Evolutionary conservation across 2,888 invertebrate species (phyloP).

Genomic region (Epirrhoe tristata): DNA sequence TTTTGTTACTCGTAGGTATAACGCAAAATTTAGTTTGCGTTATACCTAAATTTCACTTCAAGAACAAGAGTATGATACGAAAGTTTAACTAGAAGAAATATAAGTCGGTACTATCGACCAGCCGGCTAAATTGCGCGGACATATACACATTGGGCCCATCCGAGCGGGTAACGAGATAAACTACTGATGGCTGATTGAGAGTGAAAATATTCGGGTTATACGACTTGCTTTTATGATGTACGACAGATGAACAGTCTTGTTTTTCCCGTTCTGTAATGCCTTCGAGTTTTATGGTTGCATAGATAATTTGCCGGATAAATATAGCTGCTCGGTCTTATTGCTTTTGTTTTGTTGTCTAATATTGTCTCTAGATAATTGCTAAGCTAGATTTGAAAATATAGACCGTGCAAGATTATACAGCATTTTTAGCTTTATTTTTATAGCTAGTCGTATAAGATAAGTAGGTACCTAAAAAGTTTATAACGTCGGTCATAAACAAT

Average conservation of each 20-base stretch:
- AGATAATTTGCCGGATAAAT: slow-evolving; percentile 23
- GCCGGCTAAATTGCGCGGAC: slow-evolving; percentile 46
- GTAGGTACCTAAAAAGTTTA: too few species aligned
- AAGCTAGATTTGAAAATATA: not conserved
- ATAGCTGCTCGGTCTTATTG: slow-evolving; percentile 13
- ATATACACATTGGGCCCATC: slow-evolving; percentile 42
- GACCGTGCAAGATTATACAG: too few species aligned
- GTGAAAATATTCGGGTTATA: slow-evolving; percentile 43
- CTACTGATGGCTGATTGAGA: slow-evolving; percentile 40
- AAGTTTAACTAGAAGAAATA: slow-evolving; percentile 15
- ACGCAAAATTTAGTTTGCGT: too few species aligned
- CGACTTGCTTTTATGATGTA: slow-evolving; percentile 43
- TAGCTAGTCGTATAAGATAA: too few species aligned
- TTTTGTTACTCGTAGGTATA: too few species aligned
- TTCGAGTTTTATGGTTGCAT: slow-evolving; percentile 33
- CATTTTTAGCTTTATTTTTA: too few species aligned
- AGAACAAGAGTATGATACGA: slow-evolving; percentile 8
- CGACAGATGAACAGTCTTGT: slow-evolving; percentile 36
- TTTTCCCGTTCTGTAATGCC: slow-evolving; percentile 37
- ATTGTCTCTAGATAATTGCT: not conserved
- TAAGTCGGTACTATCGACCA: slow-evolving; percentile 18
- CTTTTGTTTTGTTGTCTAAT: slow-evolving; percentile 14
- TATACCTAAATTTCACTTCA: too few species aligned
- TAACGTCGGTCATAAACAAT: too few species aligned
- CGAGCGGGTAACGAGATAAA: slow-evolving; percentile 48